phyloP scores from a whole-genome alignment of 2,888 invertebrate genomes.

The Epsilonema sp. region DNA sequence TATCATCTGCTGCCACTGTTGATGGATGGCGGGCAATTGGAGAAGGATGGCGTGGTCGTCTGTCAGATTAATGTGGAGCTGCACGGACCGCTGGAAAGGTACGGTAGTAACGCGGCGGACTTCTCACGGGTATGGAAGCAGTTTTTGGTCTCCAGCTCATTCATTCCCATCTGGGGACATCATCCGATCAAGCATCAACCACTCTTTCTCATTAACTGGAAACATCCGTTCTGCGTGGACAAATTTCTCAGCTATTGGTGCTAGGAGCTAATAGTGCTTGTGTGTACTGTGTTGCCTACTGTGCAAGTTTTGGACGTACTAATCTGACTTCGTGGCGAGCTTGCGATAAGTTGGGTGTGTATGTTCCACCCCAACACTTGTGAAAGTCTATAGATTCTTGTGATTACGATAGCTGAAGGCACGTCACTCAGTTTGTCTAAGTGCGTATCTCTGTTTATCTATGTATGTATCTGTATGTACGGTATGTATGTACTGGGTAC shows the following conservation, averaged over 20 bases:
- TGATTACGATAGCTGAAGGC: too few relatives aligned
- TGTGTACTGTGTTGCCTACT: too few relatives aligned
- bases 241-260: slow-evolving; percentile 6
- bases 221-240: slow-evolving; percentile 1
- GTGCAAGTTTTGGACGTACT: too few relatives aligned
- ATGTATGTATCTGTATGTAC: too few relatives aligned
- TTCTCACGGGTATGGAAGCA: neutral
- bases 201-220: slow-evolving; percentile 5
- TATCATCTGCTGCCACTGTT: slow-evolving; percentile 1
- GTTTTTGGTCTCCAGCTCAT: neutral
- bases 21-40: neutral
- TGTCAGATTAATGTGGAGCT: slow-evolving; percentile 6
- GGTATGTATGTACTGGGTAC: too few relatives aligned
- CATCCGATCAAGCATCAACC: slow-evolving; percentile 3
- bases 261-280: too few relatives aligned
- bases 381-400: too few relatives aligned
- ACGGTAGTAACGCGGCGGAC: neutral
- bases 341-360: too few relatives aligned
- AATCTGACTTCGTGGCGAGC: too few relatives aligned
- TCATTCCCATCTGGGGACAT: slow-evolving; percentile 5
- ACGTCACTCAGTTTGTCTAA: too few relatives aligned
- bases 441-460: too few relatives aligned
- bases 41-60: neutral
- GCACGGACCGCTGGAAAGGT: slow-evolving; percentile 3
- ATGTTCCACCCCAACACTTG: too few relatives aligned